phyloP scores from a whole-genome alignment of 2,113 vertebrate species.

The Cebidichthys violaceus region DNA sequence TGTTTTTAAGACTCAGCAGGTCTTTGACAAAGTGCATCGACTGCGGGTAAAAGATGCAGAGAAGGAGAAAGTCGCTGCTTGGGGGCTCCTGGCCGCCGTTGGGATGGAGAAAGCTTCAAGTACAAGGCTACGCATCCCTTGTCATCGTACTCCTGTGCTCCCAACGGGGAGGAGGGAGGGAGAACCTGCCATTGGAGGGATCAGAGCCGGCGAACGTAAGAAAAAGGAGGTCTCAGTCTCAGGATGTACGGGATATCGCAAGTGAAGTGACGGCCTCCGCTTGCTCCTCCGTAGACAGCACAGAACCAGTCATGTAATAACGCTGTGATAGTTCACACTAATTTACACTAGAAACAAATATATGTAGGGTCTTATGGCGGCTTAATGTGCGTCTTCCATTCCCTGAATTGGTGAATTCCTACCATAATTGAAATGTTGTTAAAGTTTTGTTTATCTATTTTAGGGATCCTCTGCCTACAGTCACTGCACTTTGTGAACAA shows the following conservation, averaged over 20 bases:
- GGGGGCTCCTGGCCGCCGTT: not conserved
- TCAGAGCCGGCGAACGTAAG: too few species aligned
- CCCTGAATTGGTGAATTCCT: slow-evolving; percentile 9
- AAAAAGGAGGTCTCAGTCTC: not conserved
- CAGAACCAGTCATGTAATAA: not conserved
- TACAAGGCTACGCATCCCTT: not conserved
- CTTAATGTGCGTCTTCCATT: slow-evolving; percentile 13
- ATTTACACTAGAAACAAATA: slow-evolving; percentile 59
- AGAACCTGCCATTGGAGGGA: not conserved
- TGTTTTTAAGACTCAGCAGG: too few species aligned
- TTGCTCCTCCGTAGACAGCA: not conserved
- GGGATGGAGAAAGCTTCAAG: not conserved
- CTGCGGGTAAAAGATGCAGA: too few species aligned
- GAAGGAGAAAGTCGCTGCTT: not conserved
- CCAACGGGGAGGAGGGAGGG: not conserved
- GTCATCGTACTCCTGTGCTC: not conserved
- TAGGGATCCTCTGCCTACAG: not conserved
- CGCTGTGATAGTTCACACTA: slow-evolving; percentile 39
- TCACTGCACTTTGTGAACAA: slow-evolving; percentile 24
- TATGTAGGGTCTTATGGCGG: slow-evolving; percentile 15
- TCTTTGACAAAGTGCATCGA: too few species aligned
- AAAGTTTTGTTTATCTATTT: slow-evolving; percentile 27
- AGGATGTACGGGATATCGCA: not conserved
- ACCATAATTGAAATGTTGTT: slow-evolving; percentile 38
- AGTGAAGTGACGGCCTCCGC: not conserved